Conservation (phyloP, 2,888 invertebrate genomes). For the Hyposoter dolosus region DNA sequence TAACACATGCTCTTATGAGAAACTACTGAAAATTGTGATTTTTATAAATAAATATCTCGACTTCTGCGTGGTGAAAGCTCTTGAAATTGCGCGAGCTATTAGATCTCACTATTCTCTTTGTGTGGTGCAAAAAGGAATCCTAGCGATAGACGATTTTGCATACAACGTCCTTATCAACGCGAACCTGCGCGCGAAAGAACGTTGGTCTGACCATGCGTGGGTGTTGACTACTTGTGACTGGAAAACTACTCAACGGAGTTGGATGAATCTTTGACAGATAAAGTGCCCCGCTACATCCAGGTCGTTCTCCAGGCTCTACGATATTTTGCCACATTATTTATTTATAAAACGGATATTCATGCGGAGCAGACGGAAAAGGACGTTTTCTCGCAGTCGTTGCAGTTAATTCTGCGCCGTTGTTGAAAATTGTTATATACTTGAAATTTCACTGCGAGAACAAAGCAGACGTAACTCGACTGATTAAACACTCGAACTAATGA, state of each 20-base stretch:
- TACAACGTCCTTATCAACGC: background rate
- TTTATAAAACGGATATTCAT: background rate
- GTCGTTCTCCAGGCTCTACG: background rate
- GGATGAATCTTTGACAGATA: background rate
- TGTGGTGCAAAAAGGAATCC: too few relatives aligned
- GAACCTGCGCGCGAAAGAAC: background rate
- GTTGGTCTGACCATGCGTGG: background rate
- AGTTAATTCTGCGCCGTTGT: background rate
- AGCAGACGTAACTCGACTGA: conserved; percentile 7
- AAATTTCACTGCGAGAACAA: background rate
- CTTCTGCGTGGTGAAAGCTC: too few relatives aligned
- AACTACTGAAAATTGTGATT: too few relatives aligned
- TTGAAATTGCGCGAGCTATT: too few relatives aligned
- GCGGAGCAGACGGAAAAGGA: background rate
- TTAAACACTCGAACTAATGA: conserved; percentile 8
- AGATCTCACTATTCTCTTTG: too few relatives aligned
- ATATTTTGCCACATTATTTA: background rate
- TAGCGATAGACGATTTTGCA: too few relatives aligned
- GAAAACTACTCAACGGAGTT: background rate
- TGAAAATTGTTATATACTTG: background rate
- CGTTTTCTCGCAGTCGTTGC: background rate
- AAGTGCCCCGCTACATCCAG: too few relatives aligned
- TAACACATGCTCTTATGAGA: too few relatives aligned
- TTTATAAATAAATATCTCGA: too few relatives aligned
- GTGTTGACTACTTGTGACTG: background rate